These are phyloP conservation scores for Menidia beryllina DNA, from an alignment of 2,113 vertebrate genomes.

Conservation along the genomic window DNA sequence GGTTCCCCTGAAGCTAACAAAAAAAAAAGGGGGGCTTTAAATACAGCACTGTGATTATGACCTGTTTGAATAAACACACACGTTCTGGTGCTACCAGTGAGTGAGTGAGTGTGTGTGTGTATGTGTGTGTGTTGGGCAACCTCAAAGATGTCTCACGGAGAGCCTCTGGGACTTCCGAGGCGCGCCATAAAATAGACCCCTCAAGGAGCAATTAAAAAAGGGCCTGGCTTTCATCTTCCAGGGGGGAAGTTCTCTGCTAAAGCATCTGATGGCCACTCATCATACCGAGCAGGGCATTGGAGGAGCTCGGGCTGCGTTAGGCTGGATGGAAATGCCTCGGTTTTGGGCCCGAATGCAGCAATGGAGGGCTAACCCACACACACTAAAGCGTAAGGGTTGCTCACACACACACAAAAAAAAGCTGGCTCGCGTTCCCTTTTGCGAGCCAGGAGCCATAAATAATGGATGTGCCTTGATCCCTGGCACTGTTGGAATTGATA, in stretches of 20 bases:
- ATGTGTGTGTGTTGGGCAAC: slow-evolving; percentile 57
- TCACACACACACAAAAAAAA: too few species aligned
- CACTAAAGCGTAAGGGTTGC: slow-evolving; percentile 36
- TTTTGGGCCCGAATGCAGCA: slow-evolving; percentile 35
- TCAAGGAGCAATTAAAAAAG: slow-evolving; percentile 68
- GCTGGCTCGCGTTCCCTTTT: slow-evolving; percentile 40
- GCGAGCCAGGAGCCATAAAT: slow-evolving; percentile 37
- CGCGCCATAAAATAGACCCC: slow-evolving; percentile 64
- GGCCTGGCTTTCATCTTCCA: slow-evolving; percentile 70
- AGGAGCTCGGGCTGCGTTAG: slow-evolving; percentile 17
- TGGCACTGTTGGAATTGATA: slow-evolving; percentile 44
- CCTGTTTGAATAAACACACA: slow-evolving; percentile 58
- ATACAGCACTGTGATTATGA: slow-evolving; percentile 75
- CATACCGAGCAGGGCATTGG: slow-evolving; percentile 36
- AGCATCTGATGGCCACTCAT: slow-evolving; percentile 59
- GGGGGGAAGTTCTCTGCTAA: slow-evolving; percentile 34
- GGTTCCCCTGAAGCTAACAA: slow-evolving; percentile 58
- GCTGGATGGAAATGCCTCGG: slow-evolving; percentile 35
- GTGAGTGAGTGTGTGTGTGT: too few species aligned
- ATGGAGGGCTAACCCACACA: slow-evolving; percentile 21
- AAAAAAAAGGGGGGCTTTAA: too few species aligned
- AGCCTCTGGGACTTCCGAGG: slow-evolving; percentile 71
- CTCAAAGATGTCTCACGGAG: slow-evolving; percentile 65
- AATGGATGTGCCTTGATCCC: slow-evolving; percentile 52
- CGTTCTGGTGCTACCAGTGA: slow-evolving; percentile 27